These are phyloP conservation scores for Neomonachus schauinslandi DNA, from an alignment of 2,113 vertebrate species.

Conservation along the genomic window DNA sequence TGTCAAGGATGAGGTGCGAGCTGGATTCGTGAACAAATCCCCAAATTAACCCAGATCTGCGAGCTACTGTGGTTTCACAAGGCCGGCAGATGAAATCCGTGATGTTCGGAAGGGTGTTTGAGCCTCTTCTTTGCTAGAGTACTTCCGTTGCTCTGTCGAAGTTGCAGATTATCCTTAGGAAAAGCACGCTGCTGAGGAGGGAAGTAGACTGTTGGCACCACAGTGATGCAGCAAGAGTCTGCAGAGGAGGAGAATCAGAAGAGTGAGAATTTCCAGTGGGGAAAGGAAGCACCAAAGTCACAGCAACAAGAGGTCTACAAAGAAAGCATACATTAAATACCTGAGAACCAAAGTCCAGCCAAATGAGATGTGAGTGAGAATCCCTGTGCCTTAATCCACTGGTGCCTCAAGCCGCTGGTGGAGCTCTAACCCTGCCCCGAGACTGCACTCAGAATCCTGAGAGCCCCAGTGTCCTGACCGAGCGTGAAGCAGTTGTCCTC, in stretches of 20 bases:
- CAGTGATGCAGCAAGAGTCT: rapidly evolving
- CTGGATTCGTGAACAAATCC: conserved; percentile 66
- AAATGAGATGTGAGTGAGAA: rapidly evolving
- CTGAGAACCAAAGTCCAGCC: rapidly evolving
- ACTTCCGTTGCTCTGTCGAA: rapidly evolving
- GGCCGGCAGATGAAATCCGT: rapidly evolving
- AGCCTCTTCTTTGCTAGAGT: not conserved
- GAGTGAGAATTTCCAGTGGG: not conserved
- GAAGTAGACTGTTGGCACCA: rapidly evolving
- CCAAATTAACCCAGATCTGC: conserved; percentile 72
- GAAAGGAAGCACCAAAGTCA: too few species aligned
- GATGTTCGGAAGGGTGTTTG: rapidly evolving
- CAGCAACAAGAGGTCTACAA: not conserved
- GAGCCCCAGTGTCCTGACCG: rapidly evolving
- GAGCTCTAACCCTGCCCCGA: rapidly evolving
- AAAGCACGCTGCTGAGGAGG: rapidly evolving
- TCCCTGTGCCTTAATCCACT: not conserved
- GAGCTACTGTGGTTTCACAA: conserved; percentile 41
- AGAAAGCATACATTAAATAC: rapidly evolving
- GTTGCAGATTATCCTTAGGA: not conserved
- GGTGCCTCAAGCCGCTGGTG: rapidly evolving
- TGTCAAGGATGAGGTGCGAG: conserved; percentile 57
- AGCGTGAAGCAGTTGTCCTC: rapidly evolving
- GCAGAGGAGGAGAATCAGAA: not conserved
- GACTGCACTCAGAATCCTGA: not conserved